Base-by-base conservation (phyloP, 2,113 vertebrate genomes). In the Forbesichthys agassizii region DNA sequence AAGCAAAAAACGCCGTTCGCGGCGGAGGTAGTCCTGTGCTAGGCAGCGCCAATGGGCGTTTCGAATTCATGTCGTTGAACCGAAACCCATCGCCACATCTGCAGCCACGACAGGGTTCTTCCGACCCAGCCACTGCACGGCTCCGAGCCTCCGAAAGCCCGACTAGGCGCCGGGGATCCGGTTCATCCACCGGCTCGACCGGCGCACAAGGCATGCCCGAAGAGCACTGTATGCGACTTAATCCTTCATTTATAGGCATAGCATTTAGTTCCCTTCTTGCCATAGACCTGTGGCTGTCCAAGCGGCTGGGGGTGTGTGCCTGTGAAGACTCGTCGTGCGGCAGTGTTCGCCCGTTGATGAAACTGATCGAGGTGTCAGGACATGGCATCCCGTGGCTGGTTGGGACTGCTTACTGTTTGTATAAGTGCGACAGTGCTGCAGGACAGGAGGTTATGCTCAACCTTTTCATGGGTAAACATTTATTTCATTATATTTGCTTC, bases 251-350 rank as follows among this genome's bases (percentile, higher is more conserved):
- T 71, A 6, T 94, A 77, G 94, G 91, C 61, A 96, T 98, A 14
- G 96, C 97, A 52, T 90, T 99, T 68, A 95, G 95, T 87, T 98
- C 96, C 3, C 85, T 99, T 78, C 92, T 98, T 65, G 98, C 96
- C 82, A 89, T 97, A 69, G 98, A 99, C 92, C 92, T 99, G 79
- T 97, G 96, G 96, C 90, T 98, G 58, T 97, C 97, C 78, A 98
- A 98, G 90, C 93, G 91, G 63, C 91, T 99, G 62, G 96, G 96
- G 0, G 96, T 99, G 60, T 99, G 98, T 51, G 96, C 97, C 0
- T 93, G 88, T 0, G 96, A 99, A 81, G 93, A 93, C 77, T 95
- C 98, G 4, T 89, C 96, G 12, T 99, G 96, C 94, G 97, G 96
- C 61, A 96, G 94, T 64, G 88, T 90, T 3, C 90, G 98, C 0